Evolutionary conservation across 1,140 invertebrate species (phyloP), one percentile per base, ranked within the genome.

Genomic region (Lethrus apterus): DNA sequence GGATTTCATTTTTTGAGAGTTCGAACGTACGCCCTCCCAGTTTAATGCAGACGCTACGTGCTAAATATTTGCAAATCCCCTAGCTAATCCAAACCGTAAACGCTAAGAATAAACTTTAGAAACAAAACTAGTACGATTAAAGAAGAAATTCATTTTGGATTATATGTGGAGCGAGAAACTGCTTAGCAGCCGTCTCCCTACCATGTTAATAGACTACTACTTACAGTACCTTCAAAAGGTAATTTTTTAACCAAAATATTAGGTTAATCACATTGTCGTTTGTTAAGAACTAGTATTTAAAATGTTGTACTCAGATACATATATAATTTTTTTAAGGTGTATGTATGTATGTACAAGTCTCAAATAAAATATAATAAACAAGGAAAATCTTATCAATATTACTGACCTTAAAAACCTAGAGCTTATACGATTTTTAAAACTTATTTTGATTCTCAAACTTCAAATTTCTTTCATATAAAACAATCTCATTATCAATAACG

Each of bases 181-280:
- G 57, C 57, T 61, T 54, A 50, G 52, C 57, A 56, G 59, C 45
- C 17, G 20, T 55, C 43, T 35, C 38, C n/a, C n/a, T n/a, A n/a
- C n/a, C 50, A 53, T 15, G 51, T 50, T 53, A 52, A 48, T 43
- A 48, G 33, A 48, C 51, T 58, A 55, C 20, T 55, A 58, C 48
- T 51, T 59, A 55, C 46, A 52, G 29, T n/a, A 54, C 58, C 56
- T 59, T 58, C 48, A 46, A 19, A 52, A 62, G 57, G 54, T 51
- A 43, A 53, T 57, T 59, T 38, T 58, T 60, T 60, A 57, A 57
- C 53, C 43, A 48, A 18, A 41, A 42, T 10, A 14, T 42, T 30
- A 31, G 57, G 60, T 62, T 60, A 60, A 63, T 63, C 60, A 63
- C 60, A 61, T 58, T 44, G n/a, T 52, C 32, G 38, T 21, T 54